Conservation (phyloP, 2,888 invertebrate genomes). For the Macroteleia sp. region DNA sequence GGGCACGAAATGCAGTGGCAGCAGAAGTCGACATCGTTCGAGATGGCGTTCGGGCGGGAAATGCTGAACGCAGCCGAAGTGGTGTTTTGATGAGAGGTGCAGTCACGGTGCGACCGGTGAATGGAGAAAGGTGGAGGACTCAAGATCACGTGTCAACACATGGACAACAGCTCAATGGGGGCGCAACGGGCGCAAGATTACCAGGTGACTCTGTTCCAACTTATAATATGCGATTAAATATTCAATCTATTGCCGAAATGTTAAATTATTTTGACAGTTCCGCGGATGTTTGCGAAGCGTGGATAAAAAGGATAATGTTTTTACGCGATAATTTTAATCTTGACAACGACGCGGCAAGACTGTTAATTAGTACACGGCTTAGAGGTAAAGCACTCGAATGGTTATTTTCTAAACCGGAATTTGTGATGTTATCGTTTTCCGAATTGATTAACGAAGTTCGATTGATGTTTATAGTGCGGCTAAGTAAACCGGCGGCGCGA, state of each 20-base stretch:
- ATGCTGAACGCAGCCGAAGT: neutral
- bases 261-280: neutral
- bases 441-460: neutral
- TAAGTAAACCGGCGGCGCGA: neutral
- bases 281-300: neutral
- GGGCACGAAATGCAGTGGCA: neutral
- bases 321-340: neutral
- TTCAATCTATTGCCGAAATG: neutral
- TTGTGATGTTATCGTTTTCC: neutral
- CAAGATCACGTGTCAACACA: no score
- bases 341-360: neutral
- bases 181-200: no score
- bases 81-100: neutral
- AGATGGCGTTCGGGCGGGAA: neutral
- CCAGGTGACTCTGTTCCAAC: no score
- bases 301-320: neutral
- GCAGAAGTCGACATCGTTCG: neutral
- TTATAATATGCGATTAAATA: no score
- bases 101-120: no score
- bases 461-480: neutral
- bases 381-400: neutral
- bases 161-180: no score
- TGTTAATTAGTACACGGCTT: neutral
- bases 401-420: neutral
- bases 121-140: no score